Percentiles rank a stretch among this genome's conserved stretches.
Conservation (phyloP, 2,797 vertebrate species). For the Brachymystax lenok region DNA sequence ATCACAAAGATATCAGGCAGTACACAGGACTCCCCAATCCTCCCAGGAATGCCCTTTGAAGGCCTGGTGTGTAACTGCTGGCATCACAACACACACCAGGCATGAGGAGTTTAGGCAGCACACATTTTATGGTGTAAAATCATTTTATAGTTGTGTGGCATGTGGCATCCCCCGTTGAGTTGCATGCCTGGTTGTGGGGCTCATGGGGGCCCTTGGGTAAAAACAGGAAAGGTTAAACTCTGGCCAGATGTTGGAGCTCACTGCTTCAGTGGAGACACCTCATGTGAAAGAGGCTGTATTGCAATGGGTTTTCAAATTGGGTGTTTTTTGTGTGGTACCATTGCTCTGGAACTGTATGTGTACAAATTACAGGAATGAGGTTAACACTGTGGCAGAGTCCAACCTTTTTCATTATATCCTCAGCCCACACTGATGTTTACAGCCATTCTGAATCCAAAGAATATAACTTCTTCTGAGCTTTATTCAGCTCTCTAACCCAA, state of each 20-base stretch:
- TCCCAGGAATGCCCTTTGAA: conserved; percentile 60
- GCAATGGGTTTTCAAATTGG: neutral
- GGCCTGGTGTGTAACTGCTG: conserved; percentile 68
- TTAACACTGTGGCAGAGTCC: neutral
- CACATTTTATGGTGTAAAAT: conserved; percentile 70
- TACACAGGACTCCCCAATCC: conserved; percentile 40
- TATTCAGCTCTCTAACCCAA: too few species aligned
- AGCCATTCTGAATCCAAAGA: neutral
- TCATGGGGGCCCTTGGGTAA: conserved; percentile 14
- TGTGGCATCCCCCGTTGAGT: conserved; percentile 54
- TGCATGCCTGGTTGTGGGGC: conserved; percentile 3
- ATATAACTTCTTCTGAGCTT: neutral
- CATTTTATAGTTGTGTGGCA: conserved; percentile 69
- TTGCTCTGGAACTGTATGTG: neutral
- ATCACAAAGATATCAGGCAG: conserved; percentile 65
- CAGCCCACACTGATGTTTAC: neutral
- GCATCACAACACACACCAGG: conserved; percentile 71
- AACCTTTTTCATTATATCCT: neutral
- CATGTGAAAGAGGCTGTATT: conserved; percentile 44
- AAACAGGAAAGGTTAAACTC: conserved; percentile 59
- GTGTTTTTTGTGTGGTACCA: neutral
- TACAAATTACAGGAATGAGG: neutral
- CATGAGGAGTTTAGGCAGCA: conserved; percentile 62
- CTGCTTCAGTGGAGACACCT: conserved; percentile 55
- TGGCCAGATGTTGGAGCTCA: conserved; percentile 69